These are phyloP conservation scores for Scophthalmus maximus DNA, from an alignment of 2,113 vertebrate species.

Conservation along the genomic window DNA sequence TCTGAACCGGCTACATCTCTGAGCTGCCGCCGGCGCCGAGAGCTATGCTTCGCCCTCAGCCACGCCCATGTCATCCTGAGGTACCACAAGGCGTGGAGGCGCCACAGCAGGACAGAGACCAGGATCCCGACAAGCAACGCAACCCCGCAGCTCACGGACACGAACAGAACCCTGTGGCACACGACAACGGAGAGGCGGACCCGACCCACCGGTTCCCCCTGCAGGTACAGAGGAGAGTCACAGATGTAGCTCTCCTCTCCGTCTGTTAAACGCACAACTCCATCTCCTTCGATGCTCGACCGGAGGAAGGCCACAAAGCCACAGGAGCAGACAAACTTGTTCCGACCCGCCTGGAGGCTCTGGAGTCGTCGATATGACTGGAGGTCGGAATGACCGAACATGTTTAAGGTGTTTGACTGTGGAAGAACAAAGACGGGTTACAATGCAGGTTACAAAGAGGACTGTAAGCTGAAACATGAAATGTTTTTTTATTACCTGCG, in stretches of 20 bases:
- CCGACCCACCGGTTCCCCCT: conserved; percentile 64
- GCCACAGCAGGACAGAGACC: conserved; percentile 49
- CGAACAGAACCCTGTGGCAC: conserved; percentile 82
- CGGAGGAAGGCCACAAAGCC: conserved; percentile 85
- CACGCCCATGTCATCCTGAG: conserved; percentile 90
- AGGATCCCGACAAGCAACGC: conserved; percentile 68
- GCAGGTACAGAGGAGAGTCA: conserved; percentile 84
- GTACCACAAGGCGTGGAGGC: conserved; percentile 89
- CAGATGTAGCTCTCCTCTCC: conserved; percentile 84
- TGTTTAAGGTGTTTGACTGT: conserved; percentile 83
- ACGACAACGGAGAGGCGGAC: conserved; percentile 74
- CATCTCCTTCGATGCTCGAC: neutral
- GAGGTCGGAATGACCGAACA: conserved; percentile 80
- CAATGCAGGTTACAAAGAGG: neutral
- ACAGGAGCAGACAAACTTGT: conserved; percentile 91
- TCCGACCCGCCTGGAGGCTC: conserved; percentile 82
- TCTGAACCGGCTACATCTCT: fast-evolving
- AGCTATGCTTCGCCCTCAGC: conserved; percentile 89
- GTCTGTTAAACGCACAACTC: conserved; percentile 64
- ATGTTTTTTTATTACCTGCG: conserved; percentile 64
- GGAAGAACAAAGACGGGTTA: conserved; percentile 3
- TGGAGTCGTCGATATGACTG: conserved; percentile 74
- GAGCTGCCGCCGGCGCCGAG: conserved; percentile 54
- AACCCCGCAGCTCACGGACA: conserved; percentile 75
- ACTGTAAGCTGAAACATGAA: neutral